These are phyloP conservation scores for Meiosimyza platycephala DNA, from an alignment of 2,888 invertebrate species.

Conservation along the genomic window DNA sequence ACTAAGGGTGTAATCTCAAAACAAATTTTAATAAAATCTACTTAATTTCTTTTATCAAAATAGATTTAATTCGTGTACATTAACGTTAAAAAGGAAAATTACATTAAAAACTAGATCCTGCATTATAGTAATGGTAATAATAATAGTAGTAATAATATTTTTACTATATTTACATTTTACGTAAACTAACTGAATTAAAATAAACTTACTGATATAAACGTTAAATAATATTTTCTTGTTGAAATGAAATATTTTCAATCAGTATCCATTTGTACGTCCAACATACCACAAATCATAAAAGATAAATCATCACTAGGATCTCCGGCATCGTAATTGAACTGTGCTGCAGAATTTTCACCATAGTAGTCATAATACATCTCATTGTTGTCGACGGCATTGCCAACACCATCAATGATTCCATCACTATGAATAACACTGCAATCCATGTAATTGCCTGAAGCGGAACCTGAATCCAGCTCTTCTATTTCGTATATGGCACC, in stretches of 20 bases:
- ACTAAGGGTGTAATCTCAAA: no score
- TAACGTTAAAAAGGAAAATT: no score
- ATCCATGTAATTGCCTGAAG: background rate
- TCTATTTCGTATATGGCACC: slow-evolving; percentile 40
- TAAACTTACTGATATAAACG: no score
- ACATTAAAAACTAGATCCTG: no score
- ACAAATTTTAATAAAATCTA: no score
- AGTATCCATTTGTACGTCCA: slow-evolving; percentile 51
- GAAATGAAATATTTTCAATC: slow-evolving; percentile 28
- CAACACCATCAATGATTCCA: background rate
- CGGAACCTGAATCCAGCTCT: slow-evolving; percentile 25
- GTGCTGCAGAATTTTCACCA: slow-evolving; percentile 16
- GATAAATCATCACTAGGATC: slow-evolving; percentile 54
- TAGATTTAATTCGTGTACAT: no score
- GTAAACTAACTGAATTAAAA: no score
- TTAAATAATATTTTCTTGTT: no score
- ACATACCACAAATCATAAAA: slow-evolving; percentile 57
- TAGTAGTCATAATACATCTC: background rate
- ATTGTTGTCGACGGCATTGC: background rate
- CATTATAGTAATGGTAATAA: no score
- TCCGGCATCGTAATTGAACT: slow-evolving; percentile 28
- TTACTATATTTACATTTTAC: no score
- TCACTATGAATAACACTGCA: background rate
- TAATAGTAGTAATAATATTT: no score
- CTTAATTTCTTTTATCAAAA: no score